phyloP scores from a whole-genome alignment of 2,888 invertebrate genomes.

The Agrenia bidenticulata region DNA sequence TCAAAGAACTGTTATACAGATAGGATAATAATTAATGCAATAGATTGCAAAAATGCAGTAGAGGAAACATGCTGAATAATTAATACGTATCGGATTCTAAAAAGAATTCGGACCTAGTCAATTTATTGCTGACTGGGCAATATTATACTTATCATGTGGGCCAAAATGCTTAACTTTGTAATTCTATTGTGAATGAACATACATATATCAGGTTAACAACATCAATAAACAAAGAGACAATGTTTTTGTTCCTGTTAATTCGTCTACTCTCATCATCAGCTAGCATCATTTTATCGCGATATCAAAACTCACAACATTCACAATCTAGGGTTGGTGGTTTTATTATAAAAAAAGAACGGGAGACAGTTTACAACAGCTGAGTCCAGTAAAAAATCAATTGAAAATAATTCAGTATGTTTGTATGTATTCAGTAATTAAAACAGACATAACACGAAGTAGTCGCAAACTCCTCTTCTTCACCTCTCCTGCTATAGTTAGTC shows the following conservation, averaged over 20 bases:
- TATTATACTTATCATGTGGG: not conserved
- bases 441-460: constrained; percentile 18
- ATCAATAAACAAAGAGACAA: constrained; percentile 8
- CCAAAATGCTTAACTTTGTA: constrained; percentile 2
- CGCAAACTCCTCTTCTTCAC: constrained; percentile 2
- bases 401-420: constrained; percentile 22
- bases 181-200: constrained; percentile 4
- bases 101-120: constrained; percentile 21
- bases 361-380: constrained; percentile 16
- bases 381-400: constrained; percentile 22
- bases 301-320: constrained; percentile 22
- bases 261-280: constrained; percentile 8
- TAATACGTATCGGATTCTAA: not conserved
- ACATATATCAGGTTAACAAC: constrained; percentile 11
- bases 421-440: constrained; percentile 19
- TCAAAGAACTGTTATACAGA: too few species aligned
- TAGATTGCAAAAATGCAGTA: too few species aligned
- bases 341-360: constrained; percentile 23
- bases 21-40: too few species aligned
- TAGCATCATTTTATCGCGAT: constrained; percentile 15
- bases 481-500: constrained; percentile 53
- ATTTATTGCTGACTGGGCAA: constrained; percentile 26
- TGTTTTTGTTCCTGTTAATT: constrained; percentile 5
- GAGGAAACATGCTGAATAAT: too few species aligned
- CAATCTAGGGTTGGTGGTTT: constrained; percentile 15